Percentiles rank a stretch among this genome's conserved stretches.
Conservation (phyloP, 2,113 vertebrate species). For the Corythornis madagascariensis region DNA sequence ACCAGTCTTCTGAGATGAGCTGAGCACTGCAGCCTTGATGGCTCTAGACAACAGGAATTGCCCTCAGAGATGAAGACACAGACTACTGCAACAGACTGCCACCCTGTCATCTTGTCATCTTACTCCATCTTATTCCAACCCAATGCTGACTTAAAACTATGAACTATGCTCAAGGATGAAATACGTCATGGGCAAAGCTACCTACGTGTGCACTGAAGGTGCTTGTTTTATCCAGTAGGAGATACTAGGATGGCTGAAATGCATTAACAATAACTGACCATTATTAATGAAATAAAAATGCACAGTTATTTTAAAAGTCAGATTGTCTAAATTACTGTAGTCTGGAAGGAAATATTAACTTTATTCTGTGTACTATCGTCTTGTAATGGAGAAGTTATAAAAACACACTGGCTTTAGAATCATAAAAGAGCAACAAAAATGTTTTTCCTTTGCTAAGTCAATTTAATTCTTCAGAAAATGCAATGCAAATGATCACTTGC, state of each 20-base stretch:
- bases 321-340: neutral
- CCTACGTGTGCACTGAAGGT: neutral
- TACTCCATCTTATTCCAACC: neutral
- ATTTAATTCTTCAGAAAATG: neutral
- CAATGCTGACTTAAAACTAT: neutral
- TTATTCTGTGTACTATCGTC: neutral
- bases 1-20: neutral
- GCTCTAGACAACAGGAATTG: neutral
- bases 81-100: neutral
- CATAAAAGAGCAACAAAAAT: neutral
- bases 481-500: neutral
- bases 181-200: neutral
- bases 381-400: neutral
- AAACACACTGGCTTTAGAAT: neutral
- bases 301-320: neutral
- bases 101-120: neutral
- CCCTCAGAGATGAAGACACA: neutral
- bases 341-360: neutral
- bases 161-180: neutral
- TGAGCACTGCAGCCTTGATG: neutral
- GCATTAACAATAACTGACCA: neutral
- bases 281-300: slow-evolving; percentile 12
- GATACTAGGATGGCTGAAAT: neutral
- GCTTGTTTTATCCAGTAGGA: neutral
- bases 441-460: neutral